Base-by-base conservation (phyloP, 1,140 invertebrate species). In the Drosophila ohnishii region DNA sequence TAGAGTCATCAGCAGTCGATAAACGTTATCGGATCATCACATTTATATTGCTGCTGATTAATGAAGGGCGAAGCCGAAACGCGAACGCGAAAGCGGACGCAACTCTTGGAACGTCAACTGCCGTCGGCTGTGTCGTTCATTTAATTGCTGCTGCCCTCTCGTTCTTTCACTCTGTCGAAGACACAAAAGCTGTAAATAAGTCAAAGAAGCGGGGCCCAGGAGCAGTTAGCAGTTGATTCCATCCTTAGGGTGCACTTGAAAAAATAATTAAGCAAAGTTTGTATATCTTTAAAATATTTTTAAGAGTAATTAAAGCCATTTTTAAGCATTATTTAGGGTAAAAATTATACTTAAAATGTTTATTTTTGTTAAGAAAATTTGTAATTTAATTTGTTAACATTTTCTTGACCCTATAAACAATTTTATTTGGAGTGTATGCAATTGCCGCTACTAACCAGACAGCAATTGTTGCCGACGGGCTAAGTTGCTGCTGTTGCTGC, bases 11-110 rank as follows among this genome's bases (percentile, higher is more conserved):
- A 84, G 62, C 45, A 65, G 50, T 42, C 69, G 75, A 86, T 87
- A 85, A 85, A 80, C 74, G 81, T 73, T 87, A 86, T 86, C 83
- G 81, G 83, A 55, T 81, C 79, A 86, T 86, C 83, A 76, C 83
- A 62, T 86, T 88, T 86, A 86, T 86, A 87, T 76, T 69, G 83
- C 79, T 56, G 63, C 75, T 87, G 82, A 85, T 85, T 85, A 85
- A 85, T 85, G 78, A 81, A 80, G 78, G 55, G 61, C 59, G 58
- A 61, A 61, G 30, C 42, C 57, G 28, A 40, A 40, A 37, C 14
- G 16, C 45, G 30, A 65, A 61, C 13, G 58, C 59, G 42, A 63
- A 32, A 3, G 34, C 39, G 28, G 19, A 45, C 19, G 51, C 60
- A 56, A 59, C 42, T 62, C 56, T 72, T 73, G 35, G 63, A 75